Evolutionary conservation across 2,113 vertebrate genomes (phyloP), one percentile per base, ranked within the genome.

Genomic region (Setophaga kirtlandii): DNA sequence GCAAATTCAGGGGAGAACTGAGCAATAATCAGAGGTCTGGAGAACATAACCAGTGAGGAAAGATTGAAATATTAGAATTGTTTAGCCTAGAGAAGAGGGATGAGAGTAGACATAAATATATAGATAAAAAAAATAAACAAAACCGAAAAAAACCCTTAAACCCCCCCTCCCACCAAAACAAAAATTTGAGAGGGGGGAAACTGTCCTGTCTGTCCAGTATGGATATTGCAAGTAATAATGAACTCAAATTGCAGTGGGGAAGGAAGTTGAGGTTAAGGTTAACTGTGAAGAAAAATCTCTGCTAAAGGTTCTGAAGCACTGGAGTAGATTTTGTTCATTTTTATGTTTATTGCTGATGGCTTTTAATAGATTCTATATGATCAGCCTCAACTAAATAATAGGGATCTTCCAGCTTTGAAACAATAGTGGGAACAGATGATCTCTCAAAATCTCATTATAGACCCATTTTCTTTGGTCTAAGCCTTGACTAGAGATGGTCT

Each of bases 121-220:
- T 70, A 77, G 70, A 44, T 39, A 2, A 17, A 62, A 71, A 41
- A 12, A 30, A 18, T 5, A 21, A 53, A 58, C 33, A 65, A 55
- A 55, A 41, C 3, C 0, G 5, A 50, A 55, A 56, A 15, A 8
- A 9, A 3, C 4, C 8, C 37, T 9, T 4, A 8, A 19, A 17
- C 9, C 39, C 39, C 5, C 7, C 4, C 4, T 9, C 3, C 5
- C 2, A 17, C 2, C 8, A 5, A 20, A n/a, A 19, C 25, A 59
- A 74, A 68, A 37, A 7, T 6, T 22, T 39, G 16, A 68, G n/a
- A 37, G 42, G 3, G 9, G 37, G 8, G 12, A 16, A 62, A 44
- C 59, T 71, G 7, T 3, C 84, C 15, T 67, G 3, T 49, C 12
- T 89, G 58, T 76, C 65, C 53, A 25, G 15, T 52, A 37, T 64